Evolutionary conservation across 2,888 invertebrate species (phyloP), one percentile per base, ranked within the genome.

Genomic region (Acanthosoma haemorrhoidale): DNA sequence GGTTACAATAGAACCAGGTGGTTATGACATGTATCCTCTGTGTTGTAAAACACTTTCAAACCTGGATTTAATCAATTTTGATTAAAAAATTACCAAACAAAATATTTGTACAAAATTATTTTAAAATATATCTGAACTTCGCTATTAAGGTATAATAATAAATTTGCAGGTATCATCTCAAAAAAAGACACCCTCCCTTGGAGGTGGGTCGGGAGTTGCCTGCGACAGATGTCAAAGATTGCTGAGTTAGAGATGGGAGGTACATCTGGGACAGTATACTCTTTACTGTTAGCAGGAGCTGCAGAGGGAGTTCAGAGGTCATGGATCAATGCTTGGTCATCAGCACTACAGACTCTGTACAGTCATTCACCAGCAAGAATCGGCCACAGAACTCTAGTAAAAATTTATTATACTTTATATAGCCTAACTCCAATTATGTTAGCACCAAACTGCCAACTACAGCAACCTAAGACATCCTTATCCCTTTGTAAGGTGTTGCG

Each of bases 181-280:
- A 16, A 13, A 5, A 34, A 57, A 36, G 36, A 67, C 0, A 2
- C 25, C 4, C 41, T 57, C 9, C 41, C 41, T 11, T 64, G 64
- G 64, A 64, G 15, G 4, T 25, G 39, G 25, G 64, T 64, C 0
- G 41, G 64, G 4, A 32, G 39, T 2, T 25, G 39, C 25, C 73
- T 78, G 38, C 29, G 71, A 15, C 69, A 72, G 43, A 71, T 79
- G 51, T 76, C 77, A 0, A 83, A 84, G 73, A 81, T 88, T 5
- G 86, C 88, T 0, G 90, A 91, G 77, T 84, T 83, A 16, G 81
- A 82, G 59, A 89, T 92, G 86, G 91, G 91, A 0, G 92, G 93
- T 0, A 87, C 90, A 0, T 87, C 90, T 0, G 92, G 92, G 0
- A 92, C 88, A 1, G 82, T 93, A 57, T 92, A 92, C 81, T 87